Evolutionary conservation across 2,888 invertebrate genomes (phyloP).

Genomic region (Dilophus febrilis): DNA sequence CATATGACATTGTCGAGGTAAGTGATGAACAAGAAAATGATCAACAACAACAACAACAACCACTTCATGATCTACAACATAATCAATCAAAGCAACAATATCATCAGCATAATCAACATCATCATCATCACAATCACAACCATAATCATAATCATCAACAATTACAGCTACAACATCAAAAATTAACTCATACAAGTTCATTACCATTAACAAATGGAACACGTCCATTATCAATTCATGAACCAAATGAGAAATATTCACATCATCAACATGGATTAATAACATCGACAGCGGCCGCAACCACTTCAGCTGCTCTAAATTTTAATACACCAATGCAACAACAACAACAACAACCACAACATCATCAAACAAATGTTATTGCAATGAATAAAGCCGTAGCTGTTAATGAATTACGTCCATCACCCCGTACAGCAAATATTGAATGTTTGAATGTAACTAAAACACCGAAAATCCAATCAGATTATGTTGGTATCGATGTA

Average conservation of each 20-base stretch:
- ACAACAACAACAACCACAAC: too few relatives aligned
- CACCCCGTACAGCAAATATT: slow-evolving; percentile 30
- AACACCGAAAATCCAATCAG: slow-evolving; percentile 21
- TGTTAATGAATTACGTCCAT: slow-evolving; percentile 27
- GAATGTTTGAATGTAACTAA: slow-evolving; percentile 31
- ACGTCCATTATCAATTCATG: slow-evolving; percentile 13
- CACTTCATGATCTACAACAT: slow-evolving; percentile 17
- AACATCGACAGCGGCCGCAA: too few relatives aligned
- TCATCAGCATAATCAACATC: slow-evolving; percentile 19
- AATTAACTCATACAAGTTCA: slow-evolving; percentile 25
- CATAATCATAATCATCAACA: slow-evolving; percentile 16
- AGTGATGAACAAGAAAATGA: slow-evolving; percentile 28
- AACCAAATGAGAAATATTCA: slow-evolving; percentile 11
- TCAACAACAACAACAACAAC: slow-evolving; percentile 14
- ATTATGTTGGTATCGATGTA: slow-evolving; percentile 15
- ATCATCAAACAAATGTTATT: too few relatives aligned
- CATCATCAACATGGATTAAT: too few relatives aligned
- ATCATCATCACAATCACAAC: slow-evolving; percentile 18
- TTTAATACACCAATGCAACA: too few relatives aligned
- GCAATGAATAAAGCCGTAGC: slow-evolving; percentile 11
- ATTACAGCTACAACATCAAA: slow-evolving; percentile 18
- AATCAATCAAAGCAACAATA: slow-evolving; percentile 17
- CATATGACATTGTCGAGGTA: slow-evolving; percentile 39
- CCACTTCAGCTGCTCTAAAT: too few relatives aligned
- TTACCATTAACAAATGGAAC: slow-evolving; percentile 19